phyloP scores from a whole-genome alignment of 2,888 invertebrate species.

The Nymphalis c-album region DNA sequence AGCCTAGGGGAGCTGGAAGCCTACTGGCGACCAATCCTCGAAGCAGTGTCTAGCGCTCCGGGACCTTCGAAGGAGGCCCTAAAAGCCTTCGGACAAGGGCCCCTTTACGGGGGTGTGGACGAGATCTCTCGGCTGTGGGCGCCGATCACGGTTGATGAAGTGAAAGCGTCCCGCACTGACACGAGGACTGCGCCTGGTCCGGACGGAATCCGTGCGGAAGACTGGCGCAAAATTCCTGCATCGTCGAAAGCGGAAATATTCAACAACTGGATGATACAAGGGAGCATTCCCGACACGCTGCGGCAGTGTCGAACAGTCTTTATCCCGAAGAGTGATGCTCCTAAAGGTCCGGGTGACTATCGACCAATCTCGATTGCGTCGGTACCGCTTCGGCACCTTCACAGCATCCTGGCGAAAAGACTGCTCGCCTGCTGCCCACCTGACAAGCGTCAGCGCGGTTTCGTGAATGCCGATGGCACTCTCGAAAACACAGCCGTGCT shows the following conservation, averaged over 20 bases:
- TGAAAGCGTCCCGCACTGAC: neutral
- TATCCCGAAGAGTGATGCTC: conserved; percentile 40
- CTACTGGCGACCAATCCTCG: conserved; percentile 37
- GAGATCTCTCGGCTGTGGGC: conserved; percentile 25
- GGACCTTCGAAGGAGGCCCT: conserved; percentile 19
- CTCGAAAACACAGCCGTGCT: conserved; percentile 51
- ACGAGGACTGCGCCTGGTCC: neutral
- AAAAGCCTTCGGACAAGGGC: neutral
- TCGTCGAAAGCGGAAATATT: conserved; percentile 31
- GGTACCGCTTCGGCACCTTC: conserved; percentile 28
- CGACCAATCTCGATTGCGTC: conserved; percentile 45
- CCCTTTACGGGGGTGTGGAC: conserved; percentile 11
- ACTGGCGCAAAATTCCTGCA: conserved; percentile 25
- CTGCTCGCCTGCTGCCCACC: neutral
- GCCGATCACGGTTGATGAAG: conserved; percentile 18
- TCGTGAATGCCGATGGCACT: conserved; percentile 48
- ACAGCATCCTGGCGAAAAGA: conserved; percentile 1
- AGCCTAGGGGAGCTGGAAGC: conserved; percentile 35
- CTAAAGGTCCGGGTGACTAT: conserved; percentile 43
- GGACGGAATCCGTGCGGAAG: conserved; percentile 39
- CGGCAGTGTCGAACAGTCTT: conserved; percentile 40
- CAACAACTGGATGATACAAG: conserved; percentile 24
- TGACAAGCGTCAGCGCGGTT: neutral
- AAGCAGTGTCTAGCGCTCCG: conserved; percentile 19
- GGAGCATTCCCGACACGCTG: conserved; percentile 31